Conservation (phyloP, 2,113 vertebrate species). For the Illadopsis cleaveri region DNA sequence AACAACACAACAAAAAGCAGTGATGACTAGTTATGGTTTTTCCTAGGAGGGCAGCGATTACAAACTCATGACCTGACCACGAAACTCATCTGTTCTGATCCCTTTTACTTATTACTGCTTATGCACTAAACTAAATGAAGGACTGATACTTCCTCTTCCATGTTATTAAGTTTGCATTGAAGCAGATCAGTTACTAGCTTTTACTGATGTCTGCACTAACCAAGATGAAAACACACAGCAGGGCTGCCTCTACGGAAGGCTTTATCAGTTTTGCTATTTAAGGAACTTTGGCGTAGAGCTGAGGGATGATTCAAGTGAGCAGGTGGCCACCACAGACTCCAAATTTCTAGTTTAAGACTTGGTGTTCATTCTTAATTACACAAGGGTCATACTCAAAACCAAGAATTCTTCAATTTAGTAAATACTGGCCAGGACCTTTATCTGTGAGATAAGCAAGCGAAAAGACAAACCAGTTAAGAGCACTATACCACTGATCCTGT, state of each 20-base stretch:
- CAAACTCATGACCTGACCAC: not conserved
- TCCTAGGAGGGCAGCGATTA: not conserved
- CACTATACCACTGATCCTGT: not conserved
- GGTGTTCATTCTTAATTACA: not conserved
- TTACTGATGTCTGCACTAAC: not conserved
- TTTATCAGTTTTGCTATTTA: not conserved
- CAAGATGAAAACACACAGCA: not conserved
- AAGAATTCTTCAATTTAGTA: not conserved
- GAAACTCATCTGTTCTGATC: not conserved
- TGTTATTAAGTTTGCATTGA: not conserved
- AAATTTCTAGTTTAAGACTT: not conserved
- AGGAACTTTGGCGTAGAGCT: rapidly evolving
- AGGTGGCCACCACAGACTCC: not conserved
- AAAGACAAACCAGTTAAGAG: not conserved
- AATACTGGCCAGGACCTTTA: not conserved
- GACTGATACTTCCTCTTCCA: not conserved
- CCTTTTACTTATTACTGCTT: not conserved
- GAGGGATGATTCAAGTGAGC: not conserved
- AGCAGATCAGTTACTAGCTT: not conserved
- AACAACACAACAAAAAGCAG: not conserved
- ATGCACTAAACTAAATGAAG: not conserved
- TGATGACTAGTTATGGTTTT: not conserved
- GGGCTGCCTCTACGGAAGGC: not conserved
- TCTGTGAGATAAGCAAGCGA: not conserved
- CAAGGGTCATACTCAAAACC: not conserved